Evolutionary conservation across 2,113 vertebrate species (phyloP), one percentile per base, ranked within the genome.

Genomic region (Halichoeres trimaculatus): DNA sequence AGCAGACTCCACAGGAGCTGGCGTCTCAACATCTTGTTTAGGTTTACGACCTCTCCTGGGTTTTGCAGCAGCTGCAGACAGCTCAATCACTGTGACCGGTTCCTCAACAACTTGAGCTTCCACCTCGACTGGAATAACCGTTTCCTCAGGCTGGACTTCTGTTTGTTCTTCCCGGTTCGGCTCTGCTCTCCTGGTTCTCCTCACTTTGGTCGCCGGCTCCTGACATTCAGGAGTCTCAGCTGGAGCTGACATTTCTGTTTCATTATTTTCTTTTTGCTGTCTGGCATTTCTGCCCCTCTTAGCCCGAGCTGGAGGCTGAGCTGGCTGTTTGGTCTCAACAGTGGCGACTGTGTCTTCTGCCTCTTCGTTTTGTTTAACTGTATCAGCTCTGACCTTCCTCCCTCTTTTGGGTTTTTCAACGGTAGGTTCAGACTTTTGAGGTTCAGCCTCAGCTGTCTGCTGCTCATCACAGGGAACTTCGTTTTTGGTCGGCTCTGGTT

Each of bases 241-340:
- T 30, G 3, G 30, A 30, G 30, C 6, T 30, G 30, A 30, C 6
- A 4, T 30, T 30, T 30, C 30, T 0, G 17, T 26, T 0, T 59
- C 69, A 16, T 10, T 11, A 23, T 63, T 74, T 41, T 80, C 71
- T 24, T 74, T 66, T 52, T 80, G 65, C 26, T 50, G 64, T 55
- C 69, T 84, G 47, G 69, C 22, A 38, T 74, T 80, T 62, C 77
- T 80, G 51, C 84, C 85, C 47, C 84, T 88, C 59, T 78, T 89
- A 0, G 57, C 73, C n/a, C 73, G 83, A 53, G 61, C 65, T 48
- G 77, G 64, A 70, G 69, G 57, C 47, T 70, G 61, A 10, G 78
- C 10, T 34, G 56, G 45, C 55, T 63, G 57, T 19, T 75, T 74
- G 26, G 53, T 38, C 20, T 86, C 70, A 24, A 51, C 53, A 3